Evolutionary conservation across 2,113 vertebrate genomes (phyloP).

Genomic region (Nesogale talazaci): DNA sequence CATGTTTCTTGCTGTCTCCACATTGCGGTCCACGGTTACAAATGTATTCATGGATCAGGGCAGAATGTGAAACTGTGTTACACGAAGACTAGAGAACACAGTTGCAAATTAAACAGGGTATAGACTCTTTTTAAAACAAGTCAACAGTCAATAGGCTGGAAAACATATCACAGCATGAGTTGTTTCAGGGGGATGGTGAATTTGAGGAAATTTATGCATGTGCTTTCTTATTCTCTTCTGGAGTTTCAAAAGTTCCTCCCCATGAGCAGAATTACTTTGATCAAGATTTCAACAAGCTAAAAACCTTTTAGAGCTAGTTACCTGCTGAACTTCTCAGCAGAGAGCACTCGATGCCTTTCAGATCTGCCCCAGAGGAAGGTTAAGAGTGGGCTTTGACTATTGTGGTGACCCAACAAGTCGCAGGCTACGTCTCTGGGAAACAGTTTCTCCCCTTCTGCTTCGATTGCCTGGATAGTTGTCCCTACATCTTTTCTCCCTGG

Average conservation of each 20-base stretch:
- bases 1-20: too few species aligned
- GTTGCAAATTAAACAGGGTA: too few species aligned
- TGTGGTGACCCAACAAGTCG: neutral
- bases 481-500: neutral
- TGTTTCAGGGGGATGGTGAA: neutral
- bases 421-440: neutral
- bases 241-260: conserved; percentile 11
- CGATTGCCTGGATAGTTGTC: neutral
- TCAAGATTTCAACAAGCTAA: neutral
- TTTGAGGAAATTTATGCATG: neutral
- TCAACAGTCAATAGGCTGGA: neutral
- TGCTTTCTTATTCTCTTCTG: neutral
- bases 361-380: too few species aligned
- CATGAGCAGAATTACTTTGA: neutral
- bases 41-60: too few species aligned
- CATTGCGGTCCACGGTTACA: too few species aligned
- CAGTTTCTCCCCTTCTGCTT: neutral
- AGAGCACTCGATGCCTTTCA: neutral
- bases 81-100: too few species aligned
- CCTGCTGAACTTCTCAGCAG: neutral
- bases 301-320: neutral
- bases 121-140: too few species aligned
- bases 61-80: too few species aligned
- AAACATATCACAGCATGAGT: neutral
- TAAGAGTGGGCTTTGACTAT: neutral